Percentiles rank a stretch among this genome's conserved stretches.
These are phyloP conservation scores for Trichomycterus rosablanca DNA, from an alignment of 2,113 vertebrate genomes.

Conservation along the genomic window DNA sequence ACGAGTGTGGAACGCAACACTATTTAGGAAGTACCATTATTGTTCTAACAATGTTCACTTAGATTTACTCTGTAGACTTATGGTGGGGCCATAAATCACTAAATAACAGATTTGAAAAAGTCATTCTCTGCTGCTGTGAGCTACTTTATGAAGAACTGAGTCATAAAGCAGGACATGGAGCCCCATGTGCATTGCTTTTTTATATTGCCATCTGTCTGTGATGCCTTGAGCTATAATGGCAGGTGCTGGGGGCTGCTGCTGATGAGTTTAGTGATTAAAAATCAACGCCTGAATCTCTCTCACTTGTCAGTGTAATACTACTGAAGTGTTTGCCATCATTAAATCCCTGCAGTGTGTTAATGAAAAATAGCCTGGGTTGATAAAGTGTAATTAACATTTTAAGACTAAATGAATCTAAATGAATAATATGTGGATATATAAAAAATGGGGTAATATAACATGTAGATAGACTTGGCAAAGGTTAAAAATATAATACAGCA, in stretches of 20 bases:
- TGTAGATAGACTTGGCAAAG: too few species aligned
- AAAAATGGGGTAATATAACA: too few species aligned
- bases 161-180: conserved; percentile 15
- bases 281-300: conserved; percentile 6
- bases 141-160: conserved; percentile 8
- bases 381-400: conserved; percentile 17
- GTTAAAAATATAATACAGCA: too few species aligned
- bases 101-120: background rate
- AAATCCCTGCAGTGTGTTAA: conserved; percentile 13
- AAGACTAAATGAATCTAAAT: too few species aligned
- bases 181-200: conserved; percentile 18
- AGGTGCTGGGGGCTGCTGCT: conserved; percentile 20
- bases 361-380: conserved; percentile 12
- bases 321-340: background rate
- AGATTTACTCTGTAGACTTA: too few species aligned
- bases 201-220: conserved; percentile 30
- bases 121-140: conserved; percentile 1
- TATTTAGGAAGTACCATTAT: too few species aligned
- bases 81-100: conserved; percentile 4
- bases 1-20: too few species aligned
- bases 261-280: conserved; percentile 22
- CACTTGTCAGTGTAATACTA: background rate
- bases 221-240: conserved; percentile 32
- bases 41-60: too few species aligned
- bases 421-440: too few species aligned